These are phyloP conservation scores for Botia kubotai DNA, from an alignment of 2,797 vertebrate genomes.

Conservation along the genomic window DNA sequence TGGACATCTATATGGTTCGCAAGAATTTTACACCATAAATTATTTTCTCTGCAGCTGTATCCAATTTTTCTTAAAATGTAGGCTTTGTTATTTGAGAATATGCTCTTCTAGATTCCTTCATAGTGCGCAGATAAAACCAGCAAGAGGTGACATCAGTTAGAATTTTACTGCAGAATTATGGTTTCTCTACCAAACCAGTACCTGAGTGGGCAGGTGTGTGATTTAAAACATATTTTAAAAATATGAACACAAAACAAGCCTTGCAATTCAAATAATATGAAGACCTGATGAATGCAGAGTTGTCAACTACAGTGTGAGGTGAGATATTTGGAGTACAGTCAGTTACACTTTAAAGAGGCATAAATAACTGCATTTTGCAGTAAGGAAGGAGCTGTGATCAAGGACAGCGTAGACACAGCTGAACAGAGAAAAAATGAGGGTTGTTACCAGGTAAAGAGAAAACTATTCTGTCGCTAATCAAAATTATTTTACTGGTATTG, in stretches of 20 bases:
- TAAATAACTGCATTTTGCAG: conserved; percentile 47
- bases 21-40: conserved; percentile 28
- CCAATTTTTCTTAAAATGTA: conserved; percentile 35
- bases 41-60: conserved; percentile 44
- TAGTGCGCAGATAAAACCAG: conserved; percentile 60
- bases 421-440: conserved; percentile 52
- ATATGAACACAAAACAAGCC: background rate
- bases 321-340: background rate
- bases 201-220: conserved; percentile 11
- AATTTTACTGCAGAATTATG: conserved; percentile 53
- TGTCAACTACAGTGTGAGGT: background rate
- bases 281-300: too few species aligned
- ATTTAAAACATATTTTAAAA: background rate
- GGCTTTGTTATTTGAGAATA: conserved; percentile 22
- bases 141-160: conserved; percentile 70
- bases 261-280: background rate
- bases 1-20: conserved; percentile 36
- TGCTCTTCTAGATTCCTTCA: conserved; percentile 29
- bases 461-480: background rate
- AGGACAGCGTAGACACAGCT: conserved; percentile 53
- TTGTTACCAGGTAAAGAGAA: conserved; percentile 60
- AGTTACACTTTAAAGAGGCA: conserved; percentile 42
- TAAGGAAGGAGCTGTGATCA: conserved; percentile 37
- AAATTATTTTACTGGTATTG: too few species aligned
- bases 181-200: conserved; percentile 62